These are phyloP conservation scores for Leptinotarsa undecemlineata DNA, from an alignment of 1,140 invertebrate species.

Conservation along the genomic window DNA sequence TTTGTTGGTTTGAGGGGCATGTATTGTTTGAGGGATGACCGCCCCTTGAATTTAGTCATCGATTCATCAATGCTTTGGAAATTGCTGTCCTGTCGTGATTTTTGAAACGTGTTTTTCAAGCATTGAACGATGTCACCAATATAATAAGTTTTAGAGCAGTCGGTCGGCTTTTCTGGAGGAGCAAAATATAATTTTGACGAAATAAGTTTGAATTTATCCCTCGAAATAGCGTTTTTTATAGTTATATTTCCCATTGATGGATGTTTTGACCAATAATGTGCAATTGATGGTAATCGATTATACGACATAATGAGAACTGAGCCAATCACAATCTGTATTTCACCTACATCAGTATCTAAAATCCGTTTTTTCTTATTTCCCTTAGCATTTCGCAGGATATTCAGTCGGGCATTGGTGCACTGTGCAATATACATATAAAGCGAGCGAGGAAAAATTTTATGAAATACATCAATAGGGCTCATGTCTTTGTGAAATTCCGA, in stretches of 20 bases:
- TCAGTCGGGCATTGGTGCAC: not conserved
- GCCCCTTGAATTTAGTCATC: slow-evolving; percentile 43
- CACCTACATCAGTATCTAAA: slow-evolving; percentile 6
- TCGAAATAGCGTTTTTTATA: slow-evolving; percentile 41
- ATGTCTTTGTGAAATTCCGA: not conserved
- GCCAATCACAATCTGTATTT: slow-evolving; percentile 20
- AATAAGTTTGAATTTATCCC: slow-evolving; percentile 38
- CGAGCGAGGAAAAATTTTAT: not conserved
- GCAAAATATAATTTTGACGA: slow-evolving; percentile 48
- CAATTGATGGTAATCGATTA: slow-evolving; percentile 5
- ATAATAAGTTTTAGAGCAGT: slow-evolving; percentile 40
- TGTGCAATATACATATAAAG: not conserved
- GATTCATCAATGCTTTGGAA: slow-evolving; percentile 37
- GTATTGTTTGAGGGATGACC: slow-evolving; percentile 47
- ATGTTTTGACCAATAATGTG: slow-evolving; percentile 18
- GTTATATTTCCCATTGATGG: slow-evolving; percentile 41
- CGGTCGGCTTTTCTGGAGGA: slow-evolving; percentile 32
- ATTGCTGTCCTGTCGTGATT: slow-evolving; percentile 24
- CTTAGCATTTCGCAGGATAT: not conserved
- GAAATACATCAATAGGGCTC: not conserved
- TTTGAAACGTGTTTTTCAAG: slow-evolving; percentile 39
- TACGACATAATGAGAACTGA: slow-evolving; percentile 24
- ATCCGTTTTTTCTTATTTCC: not conserved
- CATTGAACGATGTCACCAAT: slow-evolving; percentile 34
- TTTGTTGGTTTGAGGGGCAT: slow-evolving; percentile 50